A percentile compares a stretch with the other conserved stretches of the same genome.
These are phyloP conservation scores for Elephantulus edwardii DNA, from an alignment of 2,113 vertebrate species.

Conservation along the genomic window DNA sequence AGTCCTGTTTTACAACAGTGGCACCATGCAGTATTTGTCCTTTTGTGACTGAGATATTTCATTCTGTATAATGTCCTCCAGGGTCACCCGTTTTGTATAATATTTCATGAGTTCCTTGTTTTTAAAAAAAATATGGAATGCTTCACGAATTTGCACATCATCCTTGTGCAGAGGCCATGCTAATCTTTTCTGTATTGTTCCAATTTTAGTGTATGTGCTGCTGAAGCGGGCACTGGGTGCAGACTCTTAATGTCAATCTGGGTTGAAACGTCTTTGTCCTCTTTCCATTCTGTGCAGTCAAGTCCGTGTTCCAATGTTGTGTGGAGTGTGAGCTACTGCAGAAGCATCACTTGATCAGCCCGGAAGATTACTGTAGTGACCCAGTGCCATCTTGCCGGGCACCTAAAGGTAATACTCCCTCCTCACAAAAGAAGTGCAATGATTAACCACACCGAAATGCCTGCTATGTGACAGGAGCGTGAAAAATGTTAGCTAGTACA, in stretches of 20 bases:
- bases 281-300: slow-evolving; percentile 77
- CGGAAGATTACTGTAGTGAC: slow-evolving; percentile 87
- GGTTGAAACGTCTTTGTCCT: background rate
- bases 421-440: background rate
- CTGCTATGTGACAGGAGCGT: background rate
- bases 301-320: slow-evolving; percentile 87
- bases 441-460: background rate
- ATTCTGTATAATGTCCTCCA: too few species aligned
- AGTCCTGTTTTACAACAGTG: too few species aligned
- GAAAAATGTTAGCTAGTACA: background rate
- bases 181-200: too few species aligned
- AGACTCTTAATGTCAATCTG: background rate
- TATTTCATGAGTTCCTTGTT: too few species aligned
- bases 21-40: too few species aligned
- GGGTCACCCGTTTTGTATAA: too few species aligned
- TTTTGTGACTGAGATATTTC: too few species aligned
- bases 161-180: too few species aligned
- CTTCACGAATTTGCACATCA: too few species aligned
- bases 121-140: too few species aligned
- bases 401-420: slow-evolving; percentile 86
- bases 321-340: slow-evolving; percentile 88
- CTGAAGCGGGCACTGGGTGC: background rate
- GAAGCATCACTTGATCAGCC: slow-evolving; percentile 88
- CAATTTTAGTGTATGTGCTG: too few species aligned
- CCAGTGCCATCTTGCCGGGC: slow-evolving; percentile 75